Evolutionary conservation across 2,888 invertebrate species (phyloP).

Genomic region (Hetaerina titia): DNA sequence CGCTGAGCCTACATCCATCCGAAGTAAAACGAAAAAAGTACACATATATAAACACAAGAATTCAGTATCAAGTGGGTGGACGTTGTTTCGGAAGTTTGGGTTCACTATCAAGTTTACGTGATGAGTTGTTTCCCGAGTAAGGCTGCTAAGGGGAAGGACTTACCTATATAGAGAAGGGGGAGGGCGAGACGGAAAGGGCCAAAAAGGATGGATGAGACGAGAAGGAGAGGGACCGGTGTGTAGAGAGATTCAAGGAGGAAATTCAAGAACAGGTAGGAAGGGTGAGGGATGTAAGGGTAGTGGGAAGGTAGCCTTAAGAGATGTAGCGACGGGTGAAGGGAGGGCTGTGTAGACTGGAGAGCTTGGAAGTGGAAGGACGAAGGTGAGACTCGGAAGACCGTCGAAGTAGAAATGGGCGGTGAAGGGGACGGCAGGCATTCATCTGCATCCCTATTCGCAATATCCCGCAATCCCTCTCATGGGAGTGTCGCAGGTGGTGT

Average conservation of each 20-base stretch:
- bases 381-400: background rate
- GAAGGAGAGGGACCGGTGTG: background rate
- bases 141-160: background rate
- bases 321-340: background rate
- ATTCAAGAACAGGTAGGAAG: background rate
- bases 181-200: background rate
- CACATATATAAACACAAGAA: background rate
- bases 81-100: conserved; percentile 18
- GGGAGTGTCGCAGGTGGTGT: background rate
- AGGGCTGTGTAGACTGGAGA: background rate
- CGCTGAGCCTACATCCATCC: background rate
- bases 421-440: background rate
- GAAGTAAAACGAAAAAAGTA: background rate
- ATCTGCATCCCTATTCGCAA: background rate
- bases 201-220: background rate
- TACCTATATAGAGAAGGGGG: background rate
- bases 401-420: background rate
- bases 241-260: background rate
- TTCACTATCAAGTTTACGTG: background rate
- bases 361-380: background rate
- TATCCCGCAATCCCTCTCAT: background rate
- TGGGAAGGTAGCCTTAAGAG: background rate
- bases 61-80: background rate
- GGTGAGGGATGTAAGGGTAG: background rate
- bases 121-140: background rate